Base-by-base conservation (phyloP, 2,797 vertebrate genomes). In the Carapus acus region DNA sequence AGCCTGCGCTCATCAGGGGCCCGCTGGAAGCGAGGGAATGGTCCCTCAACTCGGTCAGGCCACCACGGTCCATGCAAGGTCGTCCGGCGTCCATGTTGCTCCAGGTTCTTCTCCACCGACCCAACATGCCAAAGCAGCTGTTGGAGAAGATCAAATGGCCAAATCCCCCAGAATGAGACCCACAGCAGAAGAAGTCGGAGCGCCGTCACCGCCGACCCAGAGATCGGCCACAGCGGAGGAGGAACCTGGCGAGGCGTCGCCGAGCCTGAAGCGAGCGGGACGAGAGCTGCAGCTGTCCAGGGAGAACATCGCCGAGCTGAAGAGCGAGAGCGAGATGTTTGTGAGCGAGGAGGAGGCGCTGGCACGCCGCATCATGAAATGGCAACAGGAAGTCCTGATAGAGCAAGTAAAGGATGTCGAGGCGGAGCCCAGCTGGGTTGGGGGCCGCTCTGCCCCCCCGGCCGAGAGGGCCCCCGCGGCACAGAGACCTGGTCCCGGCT, bases 381-480 rank as follows among this genome's bases (percentile, higher is more conserved):
- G 89, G 89, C 89, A 90, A 46, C 80, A 89, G 54, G 85, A 84
- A 39, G 85, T 89, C 71, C 62, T 81, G 50, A 81, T 81, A 69
- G 86, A 88, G 53, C 87, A 89, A 58, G 72, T 80, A 33, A 71
- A 78, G 39, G 22, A 51, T 29, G 74, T 57, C 41, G 56, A 78
- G 21, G 43, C 57, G 3, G 73, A 76, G 19, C 59, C 84, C 4
- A 65, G 69, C 16, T 85, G 81, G 83, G 69, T 44, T 23, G 67
- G 65, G 48, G 60, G 33, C 50, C 77, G 53, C 42, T 37, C 81
- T 44, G 12, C 42, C 2, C 8, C 45, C 9, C 46, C 52, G 47
- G 13, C 44, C 41, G 64, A 65, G 16, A 59, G 7, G 6, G 58
- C 44, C n/a, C 21, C 54, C 6, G 49, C 73, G 15, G 47, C 6